Evolutionary conservation across 2,113 vertebrate species (phyloP), one percentile per base, ranked within the genome.

Genomic region (Alethe diademata): DNA sequence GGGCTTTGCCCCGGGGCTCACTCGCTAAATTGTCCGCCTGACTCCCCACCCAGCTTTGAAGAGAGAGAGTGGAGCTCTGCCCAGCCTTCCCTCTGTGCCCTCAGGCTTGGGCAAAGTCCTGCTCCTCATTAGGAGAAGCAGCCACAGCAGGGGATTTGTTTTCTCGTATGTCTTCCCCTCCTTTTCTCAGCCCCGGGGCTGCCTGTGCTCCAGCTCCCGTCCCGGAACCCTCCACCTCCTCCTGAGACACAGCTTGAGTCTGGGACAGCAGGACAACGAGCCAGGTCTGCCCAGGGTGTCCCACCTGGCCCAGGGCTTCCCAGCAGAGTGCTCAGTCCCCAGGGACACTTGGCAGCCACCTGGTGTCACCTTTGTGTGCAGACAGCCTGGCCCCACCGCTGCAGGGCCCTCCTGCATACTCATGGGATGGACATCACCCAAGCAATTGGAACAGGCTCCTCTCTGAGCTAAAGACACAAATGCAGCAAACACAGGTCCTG

Each of bases 131-230:
- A 96, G 38, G 10, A 93, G 26, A n/a, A 75, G 38, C 56, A 81
- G 65, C 11, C 62, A 3, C 92, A 95, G 93, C 89, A 62, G 78
- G 89, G 85, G 90, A 90, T 75, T 4, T 88, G 73, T 95, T 94
- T 95, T 57, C 78, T 72, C 51, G 3, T 45, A 31, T 69, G 50
- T 53, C 87, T 75, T 81, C 43, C 65, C 65, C 79, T 75, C 43
- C 9, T 56, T 85, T 43, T 51, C 73, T 48, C 61, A 48, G 65
- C 70, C 70, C 24, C 22, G 0, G 28, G 86, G 19, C 40, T 60
- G 87, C 69, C 76, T 66, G 51, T 0, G 6, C 60, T 80, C 51
- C 73, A 0, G 4, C 58, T 69, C 62, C 61, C 1, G 1, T 53
- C 58, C 45, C 60, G 29, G 50, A 82, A 36, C 28, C 6, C 19